Percentiles rank a stretch among this genome's conserved stretches.
Evolutionary conservation across 2,113 vertebrate species (phyloP).

Genomic region (Notarius quadriscutis): DNA sequence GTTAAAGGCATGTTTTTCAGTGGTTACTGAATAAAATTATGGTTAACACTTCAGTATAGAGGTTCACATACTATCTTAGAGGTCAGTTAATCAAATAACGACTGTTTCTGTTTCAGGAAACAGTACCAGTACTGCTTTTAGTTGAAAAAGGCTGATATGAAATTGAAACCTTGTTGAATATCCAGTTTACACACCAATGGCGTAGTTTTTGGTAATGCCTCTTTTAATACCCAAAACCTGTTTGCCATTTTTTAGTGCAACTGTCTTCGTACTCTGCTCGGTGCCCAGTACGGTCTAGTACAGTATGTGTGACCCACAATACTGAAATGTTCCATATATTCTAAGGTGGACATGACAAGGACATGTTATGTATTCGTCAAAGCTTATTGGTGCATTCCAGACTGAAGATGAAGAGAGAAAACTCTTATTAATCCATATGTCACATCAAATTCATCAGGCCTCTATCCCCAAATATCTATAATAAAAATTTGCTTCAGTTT

Average conservation of each 20-base stretch:
- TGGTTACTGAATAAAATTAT: slow-evolving; percentile 33
- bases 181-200: not conserved
- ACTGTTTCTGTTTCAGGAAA: not conserved
- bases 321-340: slow-evolving; percentile 6
- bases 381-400: not conserved
- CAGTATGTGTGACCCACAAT: not conserved
- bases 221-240: not conserved
- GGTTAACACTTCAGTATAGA: not conserved
- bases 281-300: not conserved
- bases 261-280: not conserved
- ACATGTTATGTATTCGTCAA: slow-evolving; percentile 8
- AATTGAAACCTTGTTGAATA: not conserved
- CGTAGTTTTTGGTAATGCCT: not conserved
- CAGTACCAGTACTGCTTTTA: not conserved
- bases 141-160: not conserved
- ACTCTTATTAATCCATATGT: slow-evolving; percentile 13
- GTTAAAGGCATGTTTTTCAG: slow-evolving; percentile 17
- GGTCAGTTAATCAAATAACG: not conserved
- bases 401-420: not conserved
- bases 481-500: not conserved
- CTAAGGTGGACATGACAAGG: slow-evolving; percentile 9
- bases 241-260: not conserved
- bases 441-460: not conserved
- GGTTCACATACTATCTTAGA: not conserved
- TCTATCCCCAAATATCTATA: not conserved